phyloP scores from a whole-genome alignment of 2,797 vertebrate species.

The Artibeus lituratus region DNA sequence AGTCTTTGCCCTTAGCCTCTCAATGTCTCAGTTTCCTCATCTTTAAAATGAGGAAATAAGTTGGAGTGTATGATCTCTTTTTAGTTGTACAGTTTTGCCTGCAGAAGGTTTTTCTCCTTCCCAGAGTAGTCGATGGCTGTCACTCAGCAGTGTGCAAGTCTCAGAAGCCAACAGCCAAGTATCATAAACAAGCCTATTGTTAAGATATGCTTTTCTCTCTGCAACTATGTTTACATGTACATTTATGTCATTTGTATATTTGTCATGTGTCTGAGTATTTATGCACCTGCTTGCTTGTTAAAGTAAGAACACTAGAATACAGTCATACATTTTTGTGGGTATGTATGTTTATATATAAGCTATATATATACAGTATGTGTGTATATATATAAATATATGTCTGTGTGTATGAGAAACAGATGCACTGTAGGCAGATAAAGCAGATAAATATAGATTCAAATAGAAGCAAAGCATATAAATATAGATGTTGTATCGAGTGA shows the following conservation, averaged over 20 bases:
- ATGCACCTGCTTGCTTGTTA: slow-evolving; percentile 67
- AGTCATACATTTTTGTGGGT: slow-evolving; percentile 73
- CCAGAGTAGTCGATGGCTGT: neutral
- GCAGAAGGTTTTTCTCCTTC: neutral
- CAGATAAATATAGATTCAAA: slow-evolving; percentile 87
- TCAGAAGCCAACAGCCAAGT: slow-evolving; percentile 36
- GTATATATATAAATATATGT: slow-evolving; percentile 82
- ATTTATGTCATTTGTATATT: slow-evolving; percentile 59
- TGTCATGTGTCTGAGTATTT: slow-evolving; percentile 78
- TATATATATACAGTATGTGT: slow-evolving; percentile 73
- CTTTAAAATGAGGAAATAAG: neutral
- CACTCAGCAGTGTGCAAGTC: neutral
- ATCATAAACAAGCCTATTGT: neutral
- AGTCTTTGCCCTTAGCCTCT: neutral
- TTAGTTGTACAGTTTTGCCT: slow-evolving; percentile 3
- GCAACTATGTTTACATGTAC: slow-evolving; percentile 62
- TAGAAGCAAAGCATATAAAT: slow-evolving; percentile 85
- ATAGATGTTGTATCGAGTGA: slow-evolving; percentile 80
- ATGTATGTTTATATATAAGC: slow-evolving; percentile 81
- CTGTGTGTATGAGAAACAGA: slow-evolving; percentile 87
- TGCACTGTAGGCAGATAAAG: slow-evolving; percentile 86
- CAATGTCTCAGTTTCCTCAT: neutral
- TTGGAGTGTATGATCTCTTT: neutral
- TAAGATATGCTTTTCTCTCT: neutral
- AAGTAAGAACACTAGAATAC: slow-evolving; percentile 76